phyloP scores from a whole-genome alignment of 2,113 vertebrate genomes.

The Callipepla squamata region DNA sequence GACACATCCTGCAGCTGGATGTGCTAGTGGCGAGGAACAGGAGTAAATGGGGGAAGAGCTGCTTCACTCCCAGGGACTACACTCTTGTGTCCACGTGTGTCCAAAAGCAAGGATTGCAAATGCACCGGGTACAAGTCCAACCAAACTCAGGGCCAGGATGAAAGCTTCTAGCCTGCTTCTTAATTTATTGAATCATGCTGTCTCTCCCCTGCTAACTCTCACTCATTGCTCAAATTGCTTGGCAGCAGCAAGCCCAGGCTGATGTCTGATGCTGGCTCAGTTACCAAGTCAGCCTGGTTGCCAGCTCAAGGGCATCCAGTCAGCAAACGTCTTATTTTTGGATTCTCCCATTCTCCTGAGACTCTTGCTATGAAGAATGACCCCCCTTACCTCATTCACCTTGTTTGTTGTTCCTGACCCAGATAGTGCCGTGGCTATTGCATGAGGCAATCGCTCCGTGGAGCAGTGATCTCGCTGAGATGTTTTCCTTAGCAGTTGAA shows the following conservation, averaged over 20 bases:
- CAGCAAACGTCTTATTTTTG: conserved; percentile 77
- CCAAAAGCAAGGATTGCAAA: not conserved
- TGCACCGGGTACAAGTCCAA: not conserved
- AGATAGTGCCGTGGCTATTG: conserved; percentile 9
- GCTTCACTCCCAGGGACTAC: not conserved
- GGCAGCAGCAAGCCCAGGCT: conserved; percentile 52
- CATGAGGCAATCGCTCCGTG: conserved; percentile 30
- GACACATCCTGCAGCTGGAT: not conserved
- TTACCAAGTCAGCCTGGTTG: conserved; percentile 54
- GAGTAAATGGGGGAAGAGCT: rapidly evolving
- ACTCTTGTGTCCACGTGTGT: not conserved
- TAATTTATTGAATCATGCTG: conserved; percentile 51
- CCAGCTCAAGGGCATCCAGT: conserved; percentile 76
- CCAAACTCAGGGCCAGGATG: conserved; percentile 29
- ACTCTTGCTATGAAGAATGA: conserved; percentile 46
- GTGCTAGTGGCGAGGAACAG: not conserved
- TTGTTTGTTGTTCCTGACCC: conserved; percentile 68
- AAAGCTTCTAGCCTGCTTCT: conserved; percentile 36
- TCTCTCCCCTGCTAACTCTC: not conserved
- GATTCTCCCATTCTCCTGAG: conserved; percentile 64
- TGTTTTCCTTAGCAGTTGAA: conserved; percentile 69
- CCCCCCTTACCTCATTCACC: conserved; percentile 74
- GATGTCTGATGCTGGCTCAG: conserved; percentile 59
- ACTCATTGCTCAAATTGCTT: conserved; percentile 32
- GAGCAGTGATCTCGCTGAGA: not conserved